Evolutionary conservation across 2,797 vertebrate species (phyloP).

Genomic region (Iguana delicatissima): DNA sequence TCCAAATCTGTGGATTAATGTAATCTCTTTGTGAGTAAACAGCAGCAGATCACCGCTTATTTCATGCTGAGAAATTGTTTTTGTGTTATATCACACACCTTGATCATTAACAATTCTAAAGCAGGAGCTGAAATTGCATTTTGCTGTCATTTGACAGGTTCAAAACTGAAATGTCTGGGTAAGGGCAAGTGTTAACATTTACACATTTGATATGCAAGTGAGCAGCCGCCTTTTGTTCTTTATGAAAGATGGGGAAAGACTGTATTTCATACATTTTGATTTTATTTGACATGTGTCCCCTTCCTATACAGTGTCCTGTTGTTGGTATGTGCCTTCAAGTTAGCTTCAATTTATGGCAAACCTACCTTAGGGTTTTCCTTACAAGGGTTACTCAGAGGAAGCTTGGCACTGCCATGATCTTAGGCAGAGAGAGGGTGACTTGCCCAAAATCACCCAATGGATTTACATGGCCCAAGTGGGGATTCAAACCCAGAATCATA

Average conservation of each 20-base stretch:
- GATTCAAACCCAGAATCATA: too few species aligned
- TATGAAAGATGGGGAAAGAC: neutral
- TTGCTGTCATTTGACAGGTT: neutral
- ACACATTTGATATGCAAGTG: neutral
- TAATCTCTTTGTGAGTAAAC: neutral
- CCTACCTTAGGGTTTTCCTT: too few species aligned
- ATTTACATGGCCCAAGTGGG: too few species aligned
- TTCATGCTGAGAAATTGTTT: neutral
- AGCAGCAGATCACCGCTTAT: neutral
- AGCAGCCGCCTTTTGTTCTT: constrained; percentile 3
- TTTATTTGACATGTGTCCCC: neutral
- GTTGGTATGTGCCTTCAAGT: too few species aligned
- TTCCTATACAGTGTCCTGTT: too few species aligned
- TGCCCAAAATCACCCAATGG: too few species aligned
- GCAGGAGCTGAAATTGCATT: constrained; percentile 18
- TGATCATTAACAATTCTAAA: neutral
- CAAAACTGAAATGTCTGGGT: neutral
- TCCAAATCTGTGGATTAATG: neutral
- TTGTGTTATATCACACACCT: neutral
- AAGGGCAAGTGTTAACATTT: neutral
- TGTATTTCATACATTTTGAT: neutral
- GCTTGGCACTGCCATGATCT: too few species aligned
- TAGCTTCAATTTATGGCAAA: too few species aligned
- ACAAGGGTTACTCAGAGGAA: too few species aligned
- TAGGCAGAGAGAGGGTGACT: too few species aligned